Evolutionary conservation across 2,888 invertebrate genomes (phyloP), one percentile per base, ranked within the genome.

Genomic region (Helicoverpa assulta): DNA sequence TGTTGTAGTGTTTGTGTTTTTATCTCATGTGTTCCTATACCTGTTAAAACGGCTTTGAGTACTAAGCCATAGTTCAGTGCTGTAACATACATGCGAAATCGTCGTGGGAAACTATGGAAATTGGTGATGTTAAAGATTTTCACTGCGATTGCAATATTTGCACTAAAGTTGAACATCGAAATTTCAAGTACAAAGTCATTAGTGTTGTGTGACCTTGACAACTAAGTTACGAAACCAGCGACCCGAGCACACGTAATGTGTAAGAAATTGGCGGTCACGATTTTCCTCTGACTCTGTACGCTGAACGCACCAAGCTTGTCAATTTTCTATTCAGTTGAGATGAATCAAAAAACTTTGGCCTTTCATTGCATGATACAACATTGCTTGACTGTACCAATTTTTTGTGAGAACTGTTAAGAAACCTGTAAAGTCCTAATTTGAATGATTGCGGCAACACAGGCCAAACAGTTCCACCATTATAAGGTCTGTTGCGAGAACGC

Each of bases 131-230:
- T 75, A 54, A 78, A 67, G 75, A 80, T 81, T 78, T 83, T 83
- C 82, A 82, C 73, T 76, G 74, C 37, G n/a, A 61, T 60, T 66
- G 47, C 40, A 51, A 63, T 76, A 73, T 58, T 70, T 75, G 70
- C 82, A 74, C 69, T 83, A 85, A 86, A 80, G 78, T 78, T 84
- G 80, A 88, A 87, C 81, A 83, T 88, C 82, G 85, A 85, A 82
- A 83, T 91, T 92, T 92, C 87, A 92, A 92, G 92, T 92, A 91
- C 90, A 92, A 90, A 92, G 88, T 90, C 89, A 90, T 93, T 93
- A 91, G 85, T 88, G 81, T 80, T 80, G 85, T 88, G 90, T 88
- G 91, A 92, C 94, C 95, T 95, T 94, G 94, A 90, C 87, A 90
- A 88, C 90, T 85, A 90, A 89, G 88, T 91, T 92, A 93, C 88